Evolutionary conservation across 2,888 invertebrate species (phyloP).

Genomic region (Busseola fusca): DNA sequence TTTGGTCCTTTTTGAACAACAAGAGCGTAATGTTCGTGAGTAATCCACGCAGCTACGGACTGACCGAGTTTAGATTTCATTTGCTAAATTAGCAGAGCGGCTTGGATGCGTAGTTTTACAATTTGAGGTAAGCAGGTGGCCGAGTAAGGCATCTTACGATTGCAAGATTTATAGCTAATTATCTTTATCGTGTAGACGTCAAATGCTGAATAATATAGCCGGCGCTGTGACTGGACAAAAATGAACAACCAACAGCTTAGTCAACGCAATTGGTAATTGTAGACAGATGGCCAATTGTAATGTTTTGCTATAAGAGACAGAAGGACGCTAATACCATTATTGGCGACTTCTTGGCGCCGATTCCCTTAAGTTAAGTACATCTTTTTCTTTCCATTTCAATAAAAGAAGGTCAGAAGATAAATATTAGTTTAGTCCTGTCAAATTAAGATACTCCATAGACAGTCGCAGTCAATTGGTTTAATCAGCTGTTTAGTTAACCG

Average conservation of each 20-base stretch:
- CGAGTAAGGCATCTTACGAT: conserved; percentile 5
- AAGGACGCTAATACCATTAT: not conserved
- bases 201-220: not conserved
- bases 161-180: conserved; percentile 21
- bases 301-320: not conserved
- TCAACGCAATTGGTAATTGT: conserved; percentile 2
- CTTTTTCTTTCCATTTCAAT: too few relatives aligned
- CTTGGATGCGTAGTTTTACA: conserved; percentile 38
- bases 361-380: too few relatives aligned
- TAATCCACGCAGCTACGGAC: conserved; percentile 55
- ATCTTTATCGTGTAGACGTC: not conserved
- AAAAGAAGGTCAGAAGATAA: too few relatives aligned
- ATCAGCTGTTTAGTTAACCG: too few relatives aligned
- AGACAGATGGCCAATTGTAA: conserved; percentile 25
- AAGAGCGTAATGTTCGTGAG: conserved; percentile 58
- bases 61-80: conserved; percentile 66
- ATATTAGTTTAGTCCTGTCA: too few relatives aligned
- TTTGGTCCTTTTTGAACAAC: conserved; percentile 51
- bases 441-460: too few relatives aligned
- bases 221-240: not conserved
- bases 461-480: too few relatives aligned
- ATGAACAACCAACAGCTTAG: conserved; percentile 4
- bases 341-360: not conserved
- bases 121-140: conserved; percentile 35
- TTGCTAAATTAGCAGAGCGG: conserved; percentile 57